Evolutionary conservation across 2,888 invertebrate genomes (phyloP).

Genomic region (Sarcophaga variegata): DNA sequence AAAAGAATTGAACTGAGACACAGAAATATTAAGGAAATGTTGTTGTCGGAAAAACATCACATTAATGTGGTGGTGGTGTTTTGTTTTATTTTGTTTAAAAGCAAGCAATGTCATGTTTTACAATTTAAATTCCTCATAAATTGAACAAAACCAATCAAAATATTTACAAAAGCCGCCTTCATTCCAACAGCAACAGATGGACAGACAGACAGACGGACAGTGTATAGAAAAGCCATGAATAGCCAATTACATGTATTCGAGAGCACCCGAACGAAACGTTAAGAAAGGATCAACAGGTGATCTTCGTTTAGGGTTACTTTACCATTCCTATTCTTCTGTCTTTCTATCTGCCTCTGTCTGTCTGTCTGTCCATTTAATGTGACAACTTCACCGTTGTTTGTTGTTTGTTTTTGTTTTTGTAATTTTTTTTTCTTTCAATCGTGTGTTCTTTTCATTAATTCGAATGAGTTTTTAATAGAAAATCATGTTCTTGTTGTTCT

Average conservation of each 20-base stretch:
- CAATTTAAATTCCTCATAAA: conserved; percentile 60
- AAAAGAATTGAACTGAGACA: not conserved
- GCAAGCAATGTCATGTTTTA: conserved; percentile 40
- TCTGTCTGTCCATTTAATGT: too few relatives aligned
- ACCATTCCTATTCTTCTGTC: too few relatives aligned
- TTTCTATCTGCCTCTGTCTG: too few relatives aligned
- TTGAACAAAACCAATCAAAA: conserved; percentile 59
- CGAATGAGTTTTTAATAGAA: conserved; percentile 58
- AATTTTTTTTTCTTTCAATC: too few relatives aligned
- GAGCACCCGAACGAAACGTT: conserved; percentile 13
- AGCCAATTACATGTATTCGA: not conserved
- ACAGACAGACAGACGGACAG: not conserved
- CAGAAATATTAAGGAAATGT: conserved; percentile 41
- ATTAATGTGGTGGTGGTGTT: conserved; percentile 1
- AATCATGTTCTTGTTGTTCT: conserved; percentile 62
- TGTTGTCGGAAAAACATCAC: conserved; percentile 33
- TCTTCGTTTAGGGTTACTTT: not conserved
- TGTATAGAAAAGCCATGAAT: not conserved
- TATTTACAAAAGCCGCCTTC: conserved; percentile 59
- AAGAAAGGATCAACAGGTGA: conserved; percentile 70
- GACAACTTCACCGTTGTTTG: too few relatives aligned
- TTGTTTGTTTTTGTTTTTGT: too few relatives aligned
- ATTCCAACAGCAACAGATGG: conserved; percentile 31
- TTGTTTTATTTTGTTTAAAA: conserved; percentile 31
- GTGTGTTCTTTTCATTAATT: conserved; percentile 44